phyloP scores from a whole-genome alignment of 1,140 invertebrate species.

The Polyergus mexicanus region DNA sequence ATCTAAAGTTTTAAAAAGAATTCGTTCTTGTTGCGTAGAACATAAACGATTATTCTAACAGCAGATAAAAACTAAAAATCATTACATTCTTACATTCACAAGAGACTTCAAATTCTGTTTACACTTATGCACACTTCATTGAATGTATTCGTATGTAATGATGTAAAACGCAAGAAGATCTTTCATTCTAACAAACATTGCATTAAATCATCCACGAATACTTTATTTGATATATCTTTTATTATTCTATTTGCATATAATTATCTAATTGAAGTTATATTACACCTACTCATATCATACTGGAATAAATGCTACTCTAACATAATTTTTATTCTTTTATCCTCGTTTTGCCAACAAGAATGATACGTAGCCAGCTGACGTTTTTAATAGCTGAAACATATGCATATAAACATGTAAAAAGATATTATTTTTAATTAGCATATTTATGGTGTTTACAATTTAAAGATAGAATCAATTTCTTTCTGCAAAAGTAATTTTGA shows the following conservation, averaged over 20 bases:
- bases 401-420: neutral
- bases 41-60: neutral
- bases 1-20: neutral
- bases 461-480: neutral
- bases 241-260: neutral
- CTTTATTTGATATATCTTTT: conserved; percentile 7
- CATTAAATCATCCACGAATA: neutral
- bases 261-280: neutral
- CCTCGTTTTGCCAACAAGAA: conserved; percentile 21
- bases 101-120: too few relatives aligned
- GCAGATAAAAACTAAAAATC: neutral
- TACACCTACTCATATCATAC: neutral
- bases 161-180: too few relatives aligned
- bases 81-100: neutral
- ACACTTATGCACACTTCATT: neutral
- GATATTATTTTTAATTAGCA: neutral
- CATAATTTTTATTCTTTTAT: neutral
- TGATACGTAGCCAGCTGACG: conserved; percentile 42
- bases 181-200: neutral
- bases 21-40: neutral
- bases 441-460: neutral
- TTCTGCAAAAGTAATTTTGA: neutral
- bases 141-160: neutral
- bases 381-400: conserved; percentile 31
- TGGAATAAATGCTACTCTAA: neutral